Base-by-base conservation (phyloP, 2,113 vertebrate species). In the Arothron firmamentum region DNA sequence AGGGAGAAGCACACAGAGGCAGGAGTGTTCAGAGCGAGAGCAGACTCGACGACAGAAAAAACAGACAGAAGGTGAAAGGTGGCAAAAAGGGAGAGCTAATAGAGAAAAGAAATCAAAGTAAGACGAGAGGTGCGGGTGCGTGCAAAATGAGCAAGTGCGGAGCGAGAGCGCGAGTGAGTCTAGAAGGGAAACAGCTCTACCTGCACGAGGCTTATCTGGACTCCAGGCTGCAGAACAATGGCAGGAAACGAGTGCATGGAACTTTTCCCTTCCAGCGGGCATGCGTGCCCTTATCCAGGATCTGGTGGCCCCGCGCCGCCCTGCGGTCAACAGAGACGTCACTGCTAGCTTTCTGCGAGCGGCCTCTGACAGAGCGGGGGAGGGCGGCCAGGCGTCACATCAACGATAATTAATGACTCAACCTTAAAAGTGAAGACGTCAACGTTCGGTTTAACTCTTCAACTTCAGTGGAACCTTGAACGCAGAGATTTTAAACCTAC, bases 201-300 rank as follows among this genome's bases (percentile, higher is more conserved):
- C 89, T 92, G 88, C 82, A 84, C 62, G 49, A 81, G 85, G 80
- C 83, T 91, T 91, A 91, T 91, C 91, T 86, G 86, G 72, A 65
- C 87, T 83, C 79, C 84, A 81, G 76, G 78, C 79, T 72, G 65
- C 76, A 67, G 86, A 90, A 92, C 91, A 92, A 92, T 91, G 79
- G 85, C 88, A 91, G 91, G 91, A 92, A 91, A 87, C 82, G 46
- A 86, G 84, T 77, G 82, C 84, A 88, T 89, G 88, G 89, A 90
- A 91, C 88, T 81, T 89, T 88, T 88, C 82, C 85, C 78, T 86
- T 70, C 58, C 13, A 82, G 72, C 75, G 65, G 80, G 85, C 84
- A 86, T 87, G 83, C 69, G 65, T 84, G 82, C 81, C 79, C 81
- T 85, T 82, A 82, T 91, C 85, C 88, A 81, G 87, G 82, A 81